Base-by-base conservation (phyloP, 2,888 invertebrate genomes). In the Bombylius discolor region DNA sequence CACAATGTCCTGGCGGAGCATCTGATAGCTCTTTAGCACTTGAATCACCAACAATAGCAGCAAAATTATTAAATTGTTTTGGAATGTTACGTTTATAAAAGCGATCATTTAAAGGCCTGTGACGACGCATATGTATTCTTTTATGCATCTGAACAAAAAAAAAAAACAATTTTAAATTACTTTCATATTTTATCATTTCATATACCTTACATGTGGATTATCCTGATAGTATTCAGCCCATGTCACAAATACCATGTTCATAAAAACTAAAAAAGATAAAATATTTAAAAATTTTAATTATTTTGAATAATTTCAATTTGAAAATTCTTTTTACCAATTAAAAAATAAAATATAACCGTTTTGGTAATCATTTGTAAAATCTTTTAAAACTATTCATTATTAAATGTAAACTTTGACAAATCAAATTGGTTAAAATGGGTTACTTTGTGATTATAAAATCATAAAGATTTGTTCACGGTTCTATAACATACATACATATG, bases 61-160 rank as follows among this genome's bases (percentile, higher is more conserved):
- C 48, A 11, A 54, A 7, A 31, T 54, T 52, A 31, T 47, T 47
- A 14, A 57, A 56, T 23, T 54, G 49, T 8, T 50, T 56, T 5
- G 59, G 59, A 31, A 60, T 33, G 58, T 58, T 60, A 7, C 59
- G 55, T 33, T 60, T 60, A 31, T 53, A 54, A 23, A 45, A 56
- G 12, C 53, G 34, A 7, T 44, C 49, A 6, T 23, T 4, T 12
- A 23, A 8, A 23, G 23, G 47, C 4, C 8, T 46, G 2, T 12
- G 4, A 42, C 49, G 44, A n/a, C 55, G 58, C 14, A 52, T n/a
- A 49, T 31, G 51, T n/a, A 12, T 6, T 53, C 55, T 36, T 7
- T 48, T n/a, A 9, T 12, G 36, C 32, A n/a, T 12, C 8, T n/a
- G 31, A 14, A 5, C 3, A 14, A 36, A 9, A 36, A 8, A 9